These are phyloP conservation scores for Neodontobutis hainanensis DNA, from an alignment of 2,113 vertebrate species.

Conservation along the genomic window DNA sequence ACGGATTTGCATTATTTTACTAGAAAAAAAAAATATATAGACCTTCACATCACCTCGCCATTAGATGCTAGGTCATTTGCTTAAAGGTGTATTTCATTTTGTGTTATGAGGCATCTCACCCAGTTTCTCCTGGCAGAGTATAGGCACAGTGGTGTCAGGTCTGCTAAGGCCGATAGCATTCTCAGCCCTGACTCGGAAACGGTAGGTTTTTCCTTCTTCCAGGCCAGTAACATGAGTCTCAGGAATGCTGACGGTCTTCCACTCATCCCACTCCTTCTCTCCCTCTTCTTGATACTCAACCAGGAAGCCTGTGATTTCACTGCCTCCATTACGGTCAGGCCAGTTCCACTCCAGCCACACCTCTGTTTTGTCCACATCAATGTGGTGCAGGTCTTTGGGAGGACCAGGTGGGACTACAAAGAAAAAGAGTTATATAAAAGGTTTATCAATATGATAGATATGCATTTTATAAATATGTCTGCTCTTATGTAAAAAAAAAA, in stretches of 20 bases:
- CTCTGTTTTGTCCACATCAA: conserved; percentile 95
- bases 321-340: conserved; percentile 96
- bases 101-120: conserved; percentile 73
- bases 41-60: too few relatives aligned
- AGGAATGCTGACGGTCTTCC: conserved; percentile 92
- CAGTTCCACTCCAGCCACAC: conserved; percentile 96
- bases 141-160: conserved; percentile 95
- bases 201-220: conserved; percentile 93
- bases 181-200: conserved; percentile 94
- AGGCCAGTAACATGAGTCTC: conserved; percentile 93
- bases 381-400: conserved; percentile 95
- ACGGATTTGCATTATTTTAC: too few relatives aligned
- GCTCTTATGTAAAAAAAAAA: too few relatives aligned
- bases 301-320: conserved; percentile 95
- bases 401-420: conserved; percentile 93
- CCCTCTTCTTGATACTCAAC: conserved; percentile 98
- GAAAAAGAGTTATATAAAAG: neutral
- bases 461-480: too few relatives aligned
- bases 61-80: neutral
- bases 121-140: conserved; percentile 97
- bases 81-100: neutral
- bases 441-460: too few relatives aligned
- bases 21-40: too few relatives aligned
- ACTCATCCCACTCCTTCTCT: conserved; percentile 89
- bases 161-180: conserved; percentile 93